Percentiles rank a stretch among this genome's conserved stretches.
These are phyloP conservation scores for Boloria selene DNA, from an alignment of 2,888 invertebrate species.

Conservation along the genomic window DNA sequence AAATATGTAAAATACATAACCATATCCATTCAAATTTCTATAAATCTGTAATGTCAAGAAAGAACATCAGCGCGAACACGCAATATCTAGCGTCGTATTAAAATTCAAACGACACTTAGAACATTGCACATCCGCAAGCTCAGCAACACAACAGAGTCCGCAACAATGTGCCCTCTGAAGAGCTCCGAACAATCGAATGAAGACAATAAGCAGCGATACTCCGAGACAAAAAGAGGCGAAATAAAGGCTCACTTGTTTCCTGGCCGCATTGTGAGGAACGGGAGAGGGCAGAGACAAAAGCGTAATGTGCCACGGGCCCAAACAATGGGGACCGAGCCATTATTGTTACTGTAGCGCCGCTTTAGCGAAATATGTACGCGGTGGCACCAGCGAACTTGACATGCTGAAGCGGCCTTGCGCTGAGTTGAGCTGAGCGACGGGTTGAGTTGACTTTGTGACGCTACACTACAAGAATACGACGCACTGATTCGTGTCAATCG, in stretches of 20 bases:
- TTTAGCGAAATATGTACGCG: conserved; percentile 77
- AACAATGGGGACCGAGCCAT: conserved; percentile 79
- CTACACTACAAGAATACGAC: conserved; percentile 30
- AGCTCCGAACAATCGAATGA: conserved; percentile 83
- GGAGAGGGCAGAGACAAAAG: conserved; percentile 83
- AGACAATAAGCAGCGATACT: conserved; percentile 84
- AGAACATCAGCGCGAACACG: conserved; percentile 32
- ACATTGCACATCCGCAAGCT: conserved; percentile 78
- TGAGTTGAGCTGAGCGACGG: conserved; percentile 20
- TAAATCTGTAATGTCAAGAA: conserved; percentile 5
- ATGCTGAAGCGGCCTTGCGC: conserved; percentile 64
- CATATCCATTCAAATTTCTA: not conserved
- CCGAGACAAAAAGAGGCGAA: conserved; percentile 84
- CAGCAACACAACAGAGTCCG: conserved; percentile 79
- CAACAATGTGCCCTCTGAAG: conserved; percentile 82
- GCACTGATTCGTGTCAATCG: conserved; percentile 44
- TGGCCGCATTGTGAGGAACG: conserved; percentile 83
- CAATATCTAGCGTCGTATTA: conserved; percentile 63
- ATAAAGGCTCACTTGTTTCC: conserved; percentile 84
- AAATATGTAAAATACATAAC: not conserved
- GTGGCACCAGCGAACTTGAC: conserved; percentile 77
- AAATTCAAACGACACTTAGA: conserved; percentile 76
- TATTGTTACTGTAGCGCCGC: conserved; percentile 80
- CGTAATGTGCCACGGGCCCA: conserved; percentile 83
- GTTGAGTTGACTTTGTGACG: conserved; percentile 44